Evolutionary conservation across 2,888 invertebrate genomes (phyloP).

Genomic region (Deilephila porcellus): DNA sequence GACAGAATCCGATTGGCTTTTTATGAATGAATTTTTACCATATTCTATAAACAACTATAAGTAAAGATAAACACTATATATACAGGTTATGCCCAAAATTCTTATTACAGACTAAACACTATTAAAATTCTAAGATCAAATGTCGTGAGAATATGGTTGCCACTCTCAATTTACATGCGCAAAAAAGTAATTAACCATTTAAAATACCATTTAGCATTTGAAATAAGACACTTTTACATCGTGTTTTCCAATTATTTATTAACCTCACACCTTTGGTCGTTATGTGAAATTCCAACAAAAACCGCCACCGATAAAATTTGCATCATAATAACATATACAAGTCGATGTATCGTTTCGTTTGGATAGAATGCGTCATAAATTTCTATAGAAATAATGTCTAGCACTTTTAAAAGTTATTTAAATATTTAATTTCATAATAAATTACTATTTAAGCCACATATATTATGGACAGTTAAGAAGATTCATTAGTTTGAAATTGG

Average conservation of each 20-base stretch:
- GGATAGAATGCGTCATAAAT: slow-evolving; percentile 47
- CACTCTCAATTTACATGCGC: neutral
- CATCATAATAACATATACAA: slow-evolving; percentile 60
- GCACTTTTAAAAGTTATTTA: slow-evolving; percentile 42
- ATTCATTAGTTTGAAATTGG: neutral
- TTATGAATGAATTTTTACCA: no score
- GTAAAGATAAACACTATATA: no score
- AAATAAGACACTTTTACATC: neutral
- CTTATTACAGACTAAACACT: no score
- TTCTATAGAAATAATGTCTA: slow-evolving; percentile 46
- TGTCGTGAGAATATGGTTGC: no score
- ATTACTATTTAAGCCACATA: slow-evolving; percentile 10
- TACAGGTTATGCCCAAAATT: no score
- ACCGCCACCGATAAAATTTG: slow-evolving; percentile 56
- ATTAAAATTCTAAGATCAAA: no score
- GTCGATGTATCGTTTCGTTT: slow-evolving; percentile 52
- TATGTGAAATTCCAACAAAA: slow-evolving; percentile 36
- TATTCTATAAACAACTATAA: no score
- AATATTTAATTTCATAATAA: slow-evolving; percentile 37
- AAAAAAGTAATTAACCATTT: neutral
- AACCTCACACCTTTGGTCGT: slow-evolving; percentile 14
- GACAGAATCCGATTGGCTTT: no score
- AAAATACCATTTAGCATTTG: neutral
- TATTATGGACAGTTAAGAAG: slow-evolving; percentile 10
- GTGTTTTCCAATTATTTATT: slow-evolving; percentile 6